These are phyloP conservation scores for Lagorchestes hirsutus DNA, from an alignment of 2,797 vertebrate genomes.

Conservation along the genomic window DNA sequence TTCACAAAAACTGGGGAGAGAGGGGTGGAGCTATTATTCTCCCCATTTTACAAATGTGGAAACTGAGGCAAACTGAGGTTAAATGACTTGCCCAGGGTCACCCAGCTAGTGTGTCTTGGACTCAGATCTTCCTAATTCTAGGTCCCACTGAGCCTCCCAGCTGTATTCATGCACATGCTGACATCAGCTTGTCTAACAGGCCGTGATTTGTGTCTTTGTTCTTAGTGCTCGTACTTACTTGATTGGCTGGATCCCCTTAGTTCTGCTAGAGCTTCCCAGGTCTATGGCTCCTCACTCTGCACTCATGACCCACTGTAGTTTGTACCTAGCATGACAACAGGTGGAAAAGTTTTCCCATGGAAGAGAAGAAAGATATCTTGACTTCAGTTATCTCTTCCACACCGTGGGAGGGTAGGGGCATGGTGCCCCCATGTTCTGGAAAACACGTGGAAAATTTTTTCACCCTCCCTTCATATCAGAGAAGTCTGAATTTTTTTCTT, in stretches of 20 bases:
- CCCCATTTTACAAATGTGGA: neutral
- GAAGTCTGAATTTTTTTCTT: neutral
- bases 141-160: neutral
- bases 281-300: neutral
- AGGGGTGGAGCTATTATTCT: neutral
- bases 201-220: neutral
- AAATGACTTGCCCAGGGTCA: neutral
- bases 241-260: neutral
- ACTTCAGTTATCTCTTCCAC: neutral
- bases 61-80: neutral
- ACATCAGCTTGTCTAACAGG: neutral
- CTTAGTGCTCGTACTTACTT: neutral
- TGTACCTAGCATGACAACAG: neutral
- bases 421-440: neutral
- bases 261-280: neutral
- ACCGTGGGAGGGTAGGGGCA: neutral
- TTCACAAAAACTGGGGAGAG: neutral
- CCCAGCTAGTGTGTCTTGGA: neutral
- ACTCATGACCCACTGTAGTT: neutral
- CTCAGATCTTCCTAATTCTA: neutral
- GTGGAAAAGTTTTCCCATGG: neutral
- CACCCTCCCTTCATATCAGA: neutral
- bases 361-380: neutral
- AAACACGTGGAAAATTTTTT: neutral
- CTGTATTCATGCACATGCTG: neutral